Conservation (phyloP, 1,140 invertebrate species). For the Cepaea nemoralis region DNA sequence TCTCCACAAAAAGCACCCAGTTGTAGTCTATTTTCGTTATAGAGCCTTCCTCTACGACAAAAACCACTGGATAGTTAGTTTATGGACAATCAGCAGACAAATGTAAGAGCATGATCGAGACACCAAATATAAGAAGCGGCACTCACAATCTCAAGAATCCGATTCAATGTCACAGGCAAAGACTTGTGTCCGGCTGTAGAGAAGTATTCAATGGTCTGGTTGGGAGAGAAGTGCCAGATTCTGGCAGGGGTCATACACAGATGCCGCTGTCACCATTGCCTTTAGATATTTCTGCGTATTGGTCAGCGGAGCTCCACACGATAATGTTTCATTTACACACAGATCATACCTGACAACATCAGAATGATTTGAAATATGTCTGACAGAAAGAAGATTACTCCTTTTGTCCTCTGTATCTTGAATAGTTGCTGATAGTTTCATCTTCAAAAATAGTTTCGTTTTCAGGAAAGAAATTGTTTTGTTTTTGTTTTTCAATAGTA, state of each 20-base stretch:
- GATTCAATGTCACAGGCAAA: not conserved
- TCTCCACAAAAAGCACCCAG: not conserved
- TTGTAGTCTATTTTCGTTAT: not conserved
- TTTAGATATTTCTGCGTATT: not conserved
- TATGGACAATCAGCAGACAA: not conserved
- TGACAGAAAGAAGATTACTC: no score
- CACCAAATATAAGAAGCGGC: not conserved
- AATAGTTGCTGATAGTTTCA: no score
- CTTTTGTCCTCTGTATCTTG: no score
- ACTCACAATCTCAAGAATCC: not conserved
- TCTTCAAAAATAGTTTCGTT: no score
- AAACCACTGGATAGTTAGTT: not conserved
- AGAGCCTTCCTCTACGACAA: not conserved
- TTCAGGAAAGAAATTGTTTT: no score
- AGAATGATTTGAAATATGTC: no score
- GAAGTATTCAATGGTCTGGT: not conserved
- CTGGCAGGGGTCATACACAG: not conserved
- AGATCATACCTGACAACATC: no score
- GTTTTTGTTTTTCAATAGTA: no score
- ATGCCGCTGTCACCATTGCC: not conserved
- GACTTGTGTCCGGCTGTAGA: not conserved
- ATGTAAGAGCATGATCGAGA: not conserved
- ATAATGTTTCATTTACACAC: no score
- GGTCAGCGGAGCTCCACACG: not conserved
- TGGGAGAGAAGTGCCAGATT: not conserved